These are phyloP conservation scores for Camponotus fellah DNA, from an alignment of 2,888 invertebrate species.

Conservation along the genomic window DNA sequence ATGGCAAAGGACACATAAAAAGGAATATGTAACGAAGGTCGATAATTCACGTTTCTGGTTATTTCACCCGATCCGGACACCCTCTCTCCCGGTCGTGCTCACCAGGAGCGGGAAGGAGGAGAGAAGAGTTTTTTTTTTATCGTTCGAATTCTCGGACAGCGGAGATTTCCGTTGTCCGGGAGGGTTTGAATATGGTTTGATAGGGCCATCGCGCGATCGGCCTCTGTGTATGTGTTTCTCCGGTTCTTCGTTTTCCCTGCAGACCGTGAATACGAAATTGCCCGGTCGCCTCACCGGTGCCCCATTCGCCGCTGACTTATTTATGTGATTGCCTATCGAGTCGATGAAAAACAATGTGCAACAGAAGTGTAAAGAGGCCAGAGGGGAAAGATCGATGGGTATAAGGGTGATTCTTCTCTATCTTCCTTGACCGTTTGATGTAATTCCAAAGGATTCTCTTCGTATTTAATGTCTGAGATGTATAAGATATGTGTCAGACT, in stretches of 20 bases:
- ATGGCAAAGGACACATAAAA: slow-evolving; percentile 84
- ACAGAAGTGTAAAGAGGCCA: slow-evolving; percentile 60
- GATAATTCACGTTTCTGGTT: slow-evolving; percentile 82
- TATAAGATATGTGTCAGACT: slow-evolving; percentile 8
- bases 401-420: slow-evolving; percentile 55
- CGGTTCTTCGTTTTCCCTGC: slow-evolving; percentile 77
- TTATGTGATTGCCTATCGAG: slow-evolving; percentile 82
- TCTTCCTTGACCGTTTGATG: slow-evolving; percentile 55
- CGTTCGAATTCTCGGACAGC: slow-evolving; percentile 72
- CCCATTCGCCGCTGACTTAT: slow-evolving; percentile 80
- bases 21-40: slow-evolving; percentile 85
- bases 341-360: slow-evolving; percentile 81
- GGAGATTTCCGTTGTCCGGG: slow-evolving; percentile 54
- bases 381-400: slow-evolving; percentile 56
- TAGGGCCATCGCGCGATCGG: slow-evolving; percentile 37
- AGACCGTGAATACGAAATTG: slow-evolving; percentile 84
- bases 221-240: slow-evolving; percentile 48
- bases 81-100: slow-evolving; percentile 38
- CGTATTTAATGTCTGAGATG: slow-evolving; percentile 44
- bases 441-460: slow-evolving; percentile 44
- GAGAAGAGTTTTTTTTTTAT: slow-evolving; percentile 60
- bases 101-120: not conserved
- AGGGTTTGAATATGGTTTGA: slow-evolving; percentile 76
- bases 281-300: slow-evolving; percentile 67
- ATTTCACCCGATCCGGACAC: slow-evolving; percentile 28